phyloP scores from a whole-genome alignment of 2,888 invertebrate genomes.

The Tupiocoris notatus region DNA sequence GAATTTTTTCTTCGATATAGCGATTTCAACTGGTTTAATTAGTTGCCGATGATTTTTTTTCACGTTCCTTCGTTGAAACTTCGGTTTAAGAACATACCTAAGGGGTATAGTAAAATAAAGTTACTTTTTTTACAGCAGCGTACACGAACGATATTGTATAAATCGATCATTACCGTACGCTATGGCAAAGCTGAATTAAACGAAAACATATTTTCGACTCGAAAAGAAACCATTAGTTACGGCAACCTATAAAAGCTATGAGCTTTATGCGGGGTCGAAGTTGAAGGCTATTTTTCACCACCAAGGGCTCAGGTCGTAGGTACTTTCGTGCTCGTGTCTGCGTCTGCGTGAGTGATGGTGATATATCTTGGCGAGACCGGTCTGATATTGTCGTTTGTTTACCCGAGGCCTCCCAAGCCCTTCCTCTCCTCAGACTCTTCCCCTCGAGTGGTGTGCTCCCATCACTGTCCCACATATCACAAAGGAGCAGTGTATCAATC shows the following conservation, averaged over 20 bases:
- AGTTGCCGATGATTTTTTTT: too few relatives aligned
- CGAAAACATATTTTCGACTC: conserved; percentile 5
- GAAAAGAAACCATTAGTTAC: conserved; percentile 17
- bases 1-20: too few relatives aligned
- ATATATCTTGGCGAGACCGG: conserved; percentile 28
- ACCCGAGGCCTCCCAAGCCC: conserved; percentile 19
- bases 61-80: too few relatives aligned
- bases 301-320: not conserved
- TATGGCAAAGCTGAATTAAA: conserved; percentile 21
- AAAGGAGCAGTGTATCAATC: not conserved
- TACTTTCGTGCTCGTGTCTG: not conserved
- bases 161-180: too few relatives aligned
- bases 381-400: conserved; percentile 38
- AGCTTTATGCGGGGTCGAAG: conserved; percentile 11
- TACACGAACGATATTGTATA: too few relatives aligned
- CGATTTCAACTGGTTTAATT: too few relatives aligned
- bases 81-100: too few relatives aligned
- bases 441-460: not conserved
- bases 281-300: conserved; percentile 29
- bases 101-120: too few relatives aligned
- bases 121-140: too few relatives aligned
- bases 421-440: not conserved
- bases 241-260: not conserved
- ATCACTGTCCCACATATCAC: not conserved
- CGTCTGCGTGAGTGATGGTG: conserved; percentile 31